Conservation (phyloP, 2,797 vertebrate genomes). For the Sparidentex hasta region DNA sequence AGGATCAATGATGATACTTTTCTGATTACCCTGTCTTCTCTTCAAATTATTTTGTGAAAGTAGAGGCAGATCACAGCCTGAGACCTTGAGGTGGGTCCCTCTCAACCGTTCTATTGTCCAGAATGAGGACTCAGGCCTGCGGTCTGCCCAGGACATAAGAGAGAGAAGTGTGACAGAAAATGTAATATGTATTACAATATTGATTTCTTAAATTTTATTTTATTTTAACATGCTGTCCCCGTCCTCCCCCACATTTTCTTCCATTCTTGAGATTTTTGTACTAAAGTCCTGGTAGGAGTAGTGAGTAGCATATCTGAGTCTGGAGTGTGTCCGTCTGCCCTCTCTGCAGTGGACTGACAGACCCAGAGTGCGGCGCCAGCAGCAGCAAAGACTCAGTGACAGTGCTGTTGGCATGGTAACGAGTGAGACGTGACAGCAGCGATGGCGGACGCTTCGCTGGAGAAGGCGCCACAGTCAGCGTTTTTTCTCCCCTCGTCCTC, state of each 20-base stretch:
- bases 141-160: not conserved
- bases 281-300: too few species aligned
- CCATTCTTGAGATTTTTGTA: too few species aligned
- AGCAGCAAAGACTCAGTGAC: slow-evolving; percentile 40
- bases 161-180: too few species aligned
- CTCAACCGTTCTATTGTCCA: too few species aligned
- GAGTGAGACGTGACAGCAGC: slow-evolving; percentile 59
- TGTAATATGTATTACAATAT: not conserved
- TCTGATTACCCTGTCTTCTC: too few species aligned
- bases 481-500: slow-evolving; percentile 55
- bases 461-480: slow-evolving; percentile 76
- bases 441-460: slow-evolving; percentile 51
- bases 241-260: too few species aligned
- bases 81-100: not conserved
- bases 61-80: not conserved
- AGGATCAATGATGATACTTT: too few species aligned
- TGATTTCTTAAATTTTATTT: not conserved
- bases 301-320: not conserved
- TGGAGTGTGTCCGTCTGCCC: slow-evolving; percentile 1
- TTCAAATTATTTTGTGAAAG: not conserved
- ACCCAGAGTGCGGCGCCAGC: slow-evolving; percentile 63
- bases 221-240: not conserved
- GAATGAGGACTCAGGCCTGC: too few species aligned
- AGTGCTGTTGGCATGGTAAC: slow-evolving; percentile 74
- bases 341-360: slow-evolving; percentile 55